Conservation (phyloP, 2,888 invertebrate species). For the Eupeodes luniger region DNA sequence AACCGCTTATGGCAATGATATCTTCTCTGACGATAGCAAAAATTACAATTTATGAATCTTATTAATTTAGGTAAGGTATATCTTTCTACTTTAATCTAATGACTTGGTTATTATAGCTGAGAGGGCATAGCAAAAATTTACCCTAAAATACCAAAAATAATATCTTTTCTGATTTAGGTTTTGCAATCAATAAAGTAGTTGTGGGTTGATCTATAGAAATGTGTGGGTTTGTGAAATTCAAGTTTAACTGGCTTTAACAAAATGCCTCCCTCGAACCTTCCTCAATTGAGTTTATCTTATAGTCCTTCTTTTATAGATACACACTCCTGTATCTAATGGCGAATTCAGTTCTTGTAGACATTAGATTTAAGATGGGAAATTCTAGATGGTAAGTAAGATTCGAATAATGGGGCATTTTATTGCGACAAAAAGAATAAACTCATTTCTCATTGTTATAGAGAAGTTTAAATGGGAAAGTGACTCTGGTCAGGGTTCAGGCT, state of each 20-base stretch:
- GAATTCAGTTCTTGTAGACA: background rate
- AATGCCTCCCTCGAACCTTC: background rate
- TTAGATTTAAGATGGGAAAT: background rate
- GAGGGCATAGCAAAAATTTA: background rate
- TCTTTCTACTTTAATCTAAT: constrained; percentile 8
- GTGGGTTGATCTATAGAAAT: background rate
- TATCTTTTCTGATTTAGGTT: background rate
- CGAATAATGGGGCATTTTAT: background rate
- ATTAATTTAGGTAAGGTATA: constrained; percentile 4
- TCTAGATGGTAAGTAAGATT: background rate
- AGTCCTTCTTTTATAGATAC: background rate
- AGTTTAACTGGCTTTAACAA: background rate
- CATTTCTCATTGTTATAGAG: background rate
- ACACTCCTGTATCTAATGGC: too few relatives aligned
- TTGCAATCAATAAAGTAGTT: background rate
- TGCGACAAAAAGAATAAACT: background rate
- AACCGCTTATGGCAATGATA: background rate
- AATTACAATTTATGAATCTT: constrained; percentile 21
- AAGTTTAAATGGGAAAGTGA: background rate
- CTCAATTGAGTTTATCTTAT: background rate
- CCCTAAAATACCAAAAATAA: background rate
- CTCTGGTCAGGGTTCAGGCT: background rate
- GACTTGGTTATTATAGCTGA: background rate
- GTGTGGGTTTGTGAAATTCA: background rate
- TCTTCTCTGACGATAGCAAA: background rate